phyloP scores from a whole-genome alignment of 2,113 vertebrate species.

The Puffinus mauretanicus region DNA sequence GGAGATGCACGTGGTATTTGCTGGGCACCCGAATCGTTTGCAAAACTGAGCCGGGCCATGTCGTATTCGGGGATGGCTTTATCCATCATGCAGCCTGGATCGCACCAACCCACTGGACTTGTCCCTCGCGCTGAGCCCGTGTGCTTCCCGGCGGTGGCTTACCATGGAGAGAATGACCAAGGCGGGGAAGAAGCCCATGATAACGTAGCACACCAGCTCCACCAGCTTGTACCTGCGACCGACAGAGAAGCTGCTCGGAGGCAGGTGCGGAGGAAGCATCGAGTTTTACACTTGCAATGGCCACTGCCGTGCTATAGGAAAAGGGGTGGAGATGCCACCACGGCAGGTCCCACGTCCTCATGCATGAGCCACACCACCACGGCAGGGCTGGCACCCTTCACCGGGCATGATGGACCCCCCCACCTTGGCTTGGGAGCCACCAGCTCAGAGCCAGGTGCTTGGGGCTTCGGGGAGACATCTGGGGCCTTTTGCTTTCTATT shows the following conservation, averaged over 20 bases:
- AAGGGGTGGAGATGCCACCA: neutral
- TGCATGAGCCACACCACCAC: neutral
- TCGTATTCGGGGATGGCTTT: fast-evolving
- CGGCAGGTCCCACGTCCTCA: neutral
- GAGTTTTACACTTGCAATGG: fast-evolving
- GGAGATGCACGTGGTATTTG: neutral
- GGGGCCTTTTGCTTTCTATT: neutral
- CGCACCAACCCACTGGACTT: fast-evolving
- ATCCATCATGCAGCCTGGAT: neutral
- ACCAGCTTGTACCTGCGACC: slow-evolving; percentile 87
- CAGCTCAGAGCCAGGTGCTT: fast-evolving
- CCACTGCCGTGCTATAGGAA: fast-evolving
- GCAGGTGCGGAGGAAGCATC: neutral
- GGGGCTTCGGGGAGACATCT: no score
- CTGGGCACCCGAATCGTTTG: neutral
- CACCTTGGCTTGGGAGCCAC: neutral
- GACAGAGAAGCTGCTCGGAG: neutral
- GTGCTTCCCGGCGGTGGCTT: slow-evolving; percentile 11
- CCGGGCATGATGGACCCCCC: neutral
- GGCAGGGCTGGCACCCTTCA: neutral
- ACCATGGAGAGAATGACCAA: slow-evolving; percentile 93
- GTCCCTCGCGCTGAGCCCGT: fast-evolving
- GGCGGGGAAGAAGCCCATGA: slow-evolving; percentile 90
- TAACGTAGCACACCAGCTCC: slow-evolving; percentile 86
- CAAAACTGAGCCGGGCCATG: neutral